phyloP scores from a whole-genome alignment of 2,113 vertebrate genomes.

The Melanotaenia duboulayi region DNA sequence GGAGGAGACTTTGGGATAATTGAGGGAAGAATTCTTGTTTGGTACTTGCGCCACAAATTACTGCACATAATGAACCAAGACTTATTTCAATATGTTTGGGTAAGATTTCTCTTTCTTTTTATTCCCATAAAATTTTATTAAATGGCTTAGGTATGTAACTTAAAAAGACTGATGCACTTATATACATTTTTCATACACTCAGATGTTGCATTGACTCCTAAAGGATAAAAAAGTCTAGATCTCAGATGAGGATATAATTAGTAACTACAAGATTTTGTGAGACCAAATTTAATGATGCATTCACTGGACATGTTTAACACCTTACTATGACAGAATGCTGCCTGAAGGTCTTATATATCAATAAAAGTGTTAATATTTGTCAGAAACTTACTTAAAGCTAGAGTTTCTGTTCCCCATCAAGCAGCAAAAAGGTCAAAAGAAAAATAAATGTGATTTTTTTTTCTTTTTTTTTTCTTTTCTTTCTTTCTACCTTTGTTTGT shows the following conservation, averaged over 20 bases:
- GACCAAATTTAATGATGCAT: conserved; percentile 35
- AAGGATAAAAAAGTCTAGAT: not conserved
- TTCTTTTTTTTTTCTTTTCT: not conserved
- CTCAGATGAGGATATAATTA: not conserved
- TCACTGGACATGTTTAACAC: conserved; percentile 34
- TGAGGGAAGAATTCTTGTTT: too few species aligned
- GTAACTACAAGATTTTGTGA: not conserved
- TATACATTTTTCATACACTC: not conserved
- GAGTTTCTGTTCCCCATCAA: not conserved
- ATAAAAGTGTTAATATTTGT: conserved; percentile 59
- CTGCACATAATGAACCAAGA: too few species aligned
- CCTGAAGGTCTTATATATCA: conserved; percentile 17
- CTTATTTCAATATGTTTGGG: too few species aligned
- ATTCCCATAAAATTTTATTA: too few species aligned
- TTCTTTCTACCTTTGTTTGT: not conserved
- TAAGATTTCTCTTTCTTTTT: too few species aligned
- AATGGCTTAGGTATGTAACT: too few species aligned
- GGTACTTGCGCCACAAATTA: too few species aligned
- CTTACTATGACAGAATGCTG: conserved; percentile 26
- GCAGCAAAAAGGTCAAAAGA: conserved; percentile 25
- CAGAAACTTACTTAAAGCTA: conserved; percentile 24
- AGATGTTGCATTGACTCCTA: not conserved
- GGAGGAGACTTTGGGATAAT: too few species aligned
- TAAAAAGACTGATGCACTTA: not conserved
- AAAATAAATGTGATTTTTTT: conserved; percentile 22